Evolutionary conservation across 2,797 vertebrate species (phyloP).

Genomic region (Philypnodon macrostomus): DNA sequence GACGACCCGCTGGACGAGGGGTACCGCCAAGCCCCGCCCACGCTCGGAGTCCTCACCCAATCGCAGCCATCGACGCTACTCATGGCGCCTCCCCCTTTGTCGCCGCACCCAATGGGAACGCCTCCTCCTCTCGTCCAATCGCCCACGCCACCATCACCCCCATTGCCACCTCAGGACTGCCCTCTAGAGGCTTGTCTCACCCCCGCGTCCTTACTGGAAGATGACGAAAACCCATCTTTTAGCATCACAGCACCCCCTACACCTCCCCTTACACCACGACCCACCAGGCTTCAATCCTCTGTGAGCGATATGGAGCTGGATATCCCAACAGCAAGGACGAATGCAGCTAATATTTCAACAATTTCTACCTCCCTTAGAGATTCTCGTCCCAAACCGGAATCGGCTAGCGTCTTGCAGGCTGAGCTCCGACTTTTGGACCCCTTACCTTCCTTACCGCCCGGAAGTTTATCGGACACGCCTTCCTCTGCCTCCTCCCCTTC

Average conservation of each 20-base stretch:
- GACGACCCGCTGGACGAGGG: constrained; percentile 83
- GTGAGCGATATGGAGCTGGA: constrained; percentile 91
- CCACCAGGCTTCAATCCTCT: constrained; percentile 85
- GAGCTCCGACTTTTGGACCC: constrained; percentile 85
- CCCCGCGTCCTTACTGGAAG: constrained; percentile 92
- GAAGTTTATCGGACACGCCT: constrained; percentile 83
- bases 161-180: constrained; percentile 76
- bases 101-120: constrained; percentile 83
- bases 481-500: constrained; percentile 83
- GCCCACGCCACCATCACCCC: constrained; percentile 71
- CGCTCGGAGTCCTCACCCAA: constrained; percentile 79
- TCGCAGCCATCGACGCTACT: constrained; percentile 73
- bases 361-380: constrained; percentile 85
- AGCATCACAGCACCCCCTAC: constrained; percentile 80
- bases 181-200: constrained; percentile 92
- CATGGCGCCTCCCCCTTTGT: constrained; percentile 75
- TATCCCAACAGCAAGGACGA: constrained; percentile 70
- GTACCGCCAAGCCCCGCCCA: constrained; percentile 86
- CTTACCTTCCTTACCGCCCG: constrained; percentile 72
- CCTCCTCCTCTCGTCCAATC: constrained; percentile 70
- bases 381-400: constrained; percentile 77
- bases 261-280: constrained; percentile 69
- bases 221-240: constrained; percentile 78
- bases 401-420: constrained; percentile 54
- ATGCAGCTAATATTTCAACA: constrained; percentile 63